A percentile compares a stretch with the other conserved stretches of the same genome.
Conservation (phyloP, 37 sponge, comb jelly and placozoan species). For the Ianthella basta region DNA sequence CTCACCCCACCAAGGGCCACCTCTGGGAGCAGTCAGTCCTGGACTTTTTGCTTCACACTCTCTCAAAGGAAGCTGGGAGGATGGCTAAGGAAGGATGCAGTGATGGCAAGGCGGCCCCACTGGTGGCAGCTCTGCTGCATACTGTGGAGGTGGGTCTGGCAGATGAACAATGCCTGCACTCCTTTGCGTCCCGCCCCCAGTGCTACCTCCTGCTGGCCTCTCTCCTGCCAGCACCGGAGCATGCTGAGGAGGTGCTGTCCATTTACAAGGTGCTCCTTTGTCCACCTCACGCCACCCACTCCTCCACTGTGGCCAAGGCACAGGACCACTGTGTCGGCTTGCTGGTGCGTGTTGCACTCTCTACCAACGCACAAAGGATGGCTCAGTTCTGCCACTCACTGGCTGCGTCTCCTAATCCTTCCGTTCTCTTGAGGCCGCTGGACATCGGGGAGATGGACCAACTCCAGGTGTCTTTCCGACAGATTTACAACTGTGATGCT, state of each 20-base stretch:
- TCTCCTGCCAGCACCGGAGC: neutral
- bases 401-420: neutral
- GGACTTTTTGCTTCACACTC: neutral
- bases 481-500: neutral
- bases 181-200: neutral
- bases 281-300: neutral
- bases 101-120: neutral
- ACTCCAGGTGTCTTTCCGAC: neutral
- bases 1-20: neutral
- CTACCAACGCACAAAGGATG: neutral
- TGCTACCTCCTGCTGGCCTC: neutral
- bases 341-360: neutral
- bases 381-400: neutral
- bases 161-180: slow-evolving; percentile 1
- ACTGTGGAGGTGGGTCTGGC: slow-evolving; percentile 1
- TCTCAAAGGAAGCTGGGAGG: neutral
- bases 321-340: neutral
- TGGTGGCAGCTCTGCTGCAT: neutral
- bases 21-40: neutral
- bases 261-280: slow-evolving; percentile 14
- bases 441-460: slow-evolving; percentile 10
- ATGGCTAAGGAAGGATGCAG: neutral
- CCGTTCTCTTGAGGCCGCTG: neutral
- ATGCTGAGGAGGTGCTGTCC: neutral
- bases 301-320: neutral